Percentiles rank a stretch among this genome's conserved stretches.
phyloP scores from a whole-genome alignment of 2,797 vertebrate genomes.

The Anabas testudineus region DNA sequence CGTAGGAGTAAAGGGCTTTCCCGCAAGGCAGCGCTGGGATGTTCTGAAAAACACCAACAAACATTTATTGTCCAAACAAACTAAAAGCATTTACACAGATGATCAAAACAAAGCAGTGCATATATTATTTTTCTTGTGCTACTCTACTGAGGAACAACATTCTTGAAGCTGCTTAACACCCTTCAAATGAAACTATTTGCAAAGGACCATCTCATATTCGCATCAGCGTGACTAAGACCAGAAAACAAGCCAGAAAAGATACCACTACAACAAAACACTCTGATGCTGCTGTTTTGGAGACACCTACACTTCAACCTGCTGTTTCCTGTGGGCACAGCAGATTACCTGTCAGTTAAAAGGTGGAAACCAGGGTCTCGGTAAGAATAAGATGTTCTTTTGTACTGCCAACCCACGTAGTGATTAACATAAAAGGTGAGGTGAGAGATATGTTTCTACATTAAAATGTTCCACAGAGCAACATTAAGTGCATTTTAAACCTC shows the following conservation, averaged over 20 bases:
- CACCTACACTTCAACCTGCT: constrained; percentile 3
- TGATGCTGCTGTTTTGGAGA: constrained; percentile 6
- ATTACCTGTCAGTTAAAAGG: constrained; percentile 18
- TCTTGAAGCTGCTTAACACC: not conserved
- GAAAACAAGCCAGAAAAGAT: constrained; percentile 1
- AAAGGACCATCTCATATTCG: not conserved
- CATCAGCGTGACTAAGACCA: not conserved
- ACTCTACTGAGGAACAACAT: not conserved
- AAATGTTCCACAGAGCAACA: constrained; percentile 26
- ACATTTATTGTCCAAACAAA: not conserved
- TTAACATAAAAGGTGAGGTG: constrained; percentile 48
- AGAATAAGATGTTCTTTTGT: constrained; percentile 13
- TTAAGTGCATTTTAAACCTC: constrained; percentile 45
- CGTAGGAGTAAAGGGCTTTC: constrained; percentile 95
- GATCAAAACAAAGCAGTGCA: constrained; percentile 10
- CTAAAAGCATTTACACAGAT: not conserved
- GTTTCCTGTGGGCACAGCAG: constrained; percentile 10
- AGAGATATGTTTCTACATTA: constrained; percentile 45
- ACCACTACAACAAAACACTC: not conserved
- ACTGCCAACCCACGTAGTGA: constrained; percentile 6
- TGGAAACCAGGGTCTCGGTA: constrained; percentile 13
- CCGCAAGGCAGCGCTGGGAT: constrained; percentile 93
- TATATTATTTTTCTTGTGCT: not conserved
- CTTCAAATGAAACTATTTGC: not conserved
- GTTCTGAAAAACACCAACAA: constrained; percentile 81